Base-by-base conservation (phyloP, 2,888 invertebrate species). In the Cephus nigrinus region DNA sequence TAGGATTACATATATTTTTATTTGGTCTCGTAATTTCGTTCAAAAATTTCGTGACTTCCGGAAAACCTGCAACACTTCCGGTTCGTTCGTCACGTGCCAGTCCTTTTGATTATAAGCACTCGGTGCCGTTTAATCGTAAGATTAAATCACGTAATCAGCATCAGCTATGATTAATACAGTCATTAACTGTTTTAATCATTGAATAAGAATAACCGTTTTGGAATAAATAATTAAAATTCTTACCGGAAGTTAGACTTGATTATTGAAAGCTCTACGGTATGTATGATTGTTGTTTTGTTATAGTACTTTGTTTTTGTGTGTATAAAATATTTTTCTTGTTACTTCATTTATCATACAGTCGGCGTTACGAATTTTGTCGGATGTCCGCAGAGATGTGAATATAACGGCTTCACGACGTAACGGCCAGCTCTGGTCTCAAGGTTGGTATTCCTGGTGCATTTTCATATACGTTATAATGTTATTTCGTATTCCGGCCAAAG, bases 401-500 rank as follows among this genome's bases (percentile, higher is more conserved):
- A 55, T 23, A 23, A 55, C 55, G 55, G 55, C 9, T 2, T 9
- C 23, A 23, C 55, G 55, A 55, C 55, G 23, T 55, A 55, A 55
- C 55, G 55, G 55, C 55, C 55, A 55, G 55, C 9, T 55, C 55
- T 55, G 55, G 55, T 55, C 23, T 55, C 55, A 23, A 85, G 82
- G 83, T 84, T 82, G 80, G 82, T 80, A 84, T 81, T 79, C 78
- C 76, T 75, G 81, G 81, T 82, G 81, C 80, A 83, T 82, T 79
- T 82, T 69, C 68, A 73, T 76, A 34, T 68, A 35, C 35, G 3
- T 35, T 35, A 74, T 76, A 40, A 55, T 75, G 80, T 83, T 82
- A 85, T 88, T 88, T 87, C 82, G 86, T 86, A 88, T 89, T 87
- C 87, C 81, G 79, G 80, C 76, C 85, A 79, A 89, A 89, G 89